Conservation (phyloP, 2,888 invertebrate genomes). For the Napeogenes inachia region DNA sequence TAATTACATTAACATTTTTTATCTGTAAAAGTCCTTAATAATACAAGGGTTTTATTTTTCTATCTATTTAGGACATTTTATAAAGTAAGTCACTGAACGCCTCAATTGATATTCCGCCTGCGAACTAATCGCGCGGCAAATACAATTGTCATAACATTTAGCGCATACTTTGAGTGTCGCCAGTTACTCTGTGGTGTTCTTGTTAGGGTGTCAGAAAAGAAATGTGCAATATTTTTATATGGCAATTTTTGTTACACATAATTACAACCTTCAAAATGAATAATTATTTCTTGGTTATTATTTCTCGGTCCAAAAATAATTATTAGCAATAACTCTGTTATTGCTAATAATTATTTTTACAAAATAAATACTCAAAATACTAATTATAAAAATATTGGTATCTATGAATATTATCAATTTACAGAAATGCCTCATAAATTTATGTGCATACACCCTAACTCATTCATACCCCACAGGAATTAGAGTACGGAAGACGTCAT, state of each 20-base stretch:
- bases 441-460: slow-evolving; percentile 24
- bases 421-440: slow-evolving; percentile 17
- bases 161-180: slow-evolving; percentile 28
- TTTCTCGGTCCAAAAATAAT: no score
- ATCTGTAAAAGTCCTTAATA: no score
- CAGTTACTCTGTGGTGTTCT: slow-evolving; percentile 21
- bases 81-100: slow-evolving; percentile 30
- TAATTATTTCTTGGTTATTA: no score
- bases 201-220: neutral
- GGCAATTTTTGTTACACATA: neutral
- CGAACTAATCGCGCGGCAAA: slow-evolving; percentile 64
- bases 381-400: neutral
- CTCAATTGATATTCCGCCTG: slow-evolving; percentile 58
- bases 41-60: neutral
- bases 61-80: neutral
- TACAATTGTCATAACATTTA: slow-evolving; percentile 70
- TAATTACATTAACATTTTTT: no score
- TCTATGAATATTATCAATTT: neutral
- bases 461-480: slow-evolving; percentile 26
- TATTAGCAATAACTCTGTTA: no score
- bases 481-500: slow-evolving; percentile 30
- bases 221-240: neutral
- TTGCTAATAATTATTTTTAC: no score
- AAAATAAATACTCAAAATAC: neutral
- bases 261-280: no score